These are phyloP conservation scores for Chamaea fasciata DNA, from an alignment of 2,113 vertebrate genomes.

Conservation along the genomic window DNA sequence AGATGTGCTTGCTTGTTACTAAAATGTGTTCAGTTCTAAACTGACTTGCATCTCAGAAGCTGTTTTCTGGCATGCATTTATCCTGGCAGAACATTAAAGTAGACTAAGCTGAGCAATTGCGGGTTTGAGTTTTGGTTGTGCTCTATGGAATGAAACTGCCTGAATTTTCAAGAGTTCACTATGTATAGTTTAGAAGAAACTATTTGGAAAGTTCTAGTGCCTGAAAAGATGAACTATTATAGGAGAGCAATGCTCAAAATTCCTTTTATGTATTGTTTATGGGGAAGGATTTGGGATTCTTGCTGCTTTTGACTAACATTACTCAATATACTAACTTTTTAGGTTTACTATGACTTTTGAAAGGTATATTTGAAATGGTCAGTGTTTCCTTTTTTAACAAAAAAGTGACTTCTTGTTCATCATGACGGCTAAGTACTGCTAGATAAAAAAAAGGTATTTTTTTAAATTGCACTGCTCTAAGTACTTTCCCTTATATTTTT, in stretches of 20 bases:
- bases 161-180: background rate
- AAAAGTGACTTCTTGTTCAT: background rate
- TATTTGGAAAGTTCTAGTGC: background rate
- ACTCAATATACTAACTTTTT: background rate
- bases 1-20: background rate
- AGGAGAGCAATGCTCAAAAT: background rate
- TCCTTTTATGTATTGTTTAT: background rate
- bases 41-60: background rate
- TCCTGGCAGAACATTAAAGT: background rate
- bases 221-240: background rate
- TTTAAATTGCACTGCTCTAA: background rate
- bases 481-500: background rate
- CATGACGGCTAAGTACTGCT: background rate
- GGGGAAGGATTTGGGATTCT: background rate
- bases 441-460: background rate
- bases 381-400: background rate
- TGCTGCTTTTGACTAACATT: background rate
- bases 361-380: background rate
- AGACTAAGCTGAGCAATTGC: background rate
- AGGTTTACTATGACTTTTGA: background rate
- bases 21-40: background rate
- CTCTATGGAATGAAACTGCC: background rate
- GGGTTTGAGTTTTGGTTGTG: background rate
- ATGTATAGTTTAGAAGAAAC: background rate
- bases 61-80: background rate